Percentiles rank a stretch among this genome's conserved stretches.
These are phyloP conservation scores for Pammene fasciana DNA, from an alignment of 2,888 invertebrate species.

Conservation along the genomic window DNA sequence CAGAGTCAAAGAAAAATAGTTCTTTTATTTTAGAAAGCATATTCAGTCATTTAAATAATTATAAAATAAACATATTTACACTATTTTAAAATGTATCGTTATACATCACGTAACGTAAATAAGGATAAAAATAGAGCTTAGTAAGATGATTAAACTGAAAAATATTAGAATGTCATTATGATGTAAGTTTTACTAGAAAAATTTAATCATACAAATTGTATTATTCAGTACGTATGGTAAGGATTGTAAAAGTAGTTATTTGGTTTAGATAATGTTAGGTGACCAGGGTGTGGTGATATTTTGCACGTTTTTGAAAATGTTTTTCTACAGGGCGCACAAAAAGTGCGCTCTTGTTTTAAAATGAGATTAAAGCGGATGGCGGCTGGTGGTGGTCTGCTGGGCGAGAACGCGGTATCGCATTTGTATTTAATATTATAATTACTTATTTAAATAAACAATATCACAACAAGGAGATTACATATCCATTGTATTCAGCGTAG, in stretches of 20 bases:
- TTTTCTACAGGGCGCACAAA: constrained; percentile 77
- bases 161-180: constrained; percentile 74
- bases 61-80: constrained; percentile 80
- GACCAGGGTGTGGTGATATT: constrained; percentile 84
- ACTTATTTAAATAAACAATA: constrained; percentile 57
- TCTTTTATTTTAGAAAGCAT: constrained; percentile 67
- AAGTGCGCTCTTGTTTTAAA: constrained; percentile 70
- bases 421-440: constrained; percentile 66
- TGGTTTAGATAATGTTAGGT: constrained; percentile 82
- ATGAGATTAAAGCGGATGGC: constrained; percentile 61
- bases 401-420: constrained; percentile 67
- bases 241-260: constrained; percentile 77
- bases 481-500: constrained; percentile 72
- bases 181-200: constrained; percentile 76
- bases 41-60: constrained; percentile 63
- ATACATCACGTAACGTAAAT: constrained; percentile 78
- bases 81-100: constrained; percentile 78
- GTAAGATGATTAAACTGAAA: constrained; percentile 77
- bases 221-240: constrained; percentile 75
- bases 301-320: constrained; percentile 83
- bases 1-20: constrained; percentile 55
- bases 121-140: constrained; percentile 82
- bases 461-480: constrained; percentile 77
- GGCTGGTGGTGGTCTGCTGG: constrained; percentile 68
- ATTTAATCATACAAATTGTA: constrained; percentile 76